Base-by-base conservation (phyloP, 2,113 vertebrate genomes). In the Leiothrix lutea region DNA sequence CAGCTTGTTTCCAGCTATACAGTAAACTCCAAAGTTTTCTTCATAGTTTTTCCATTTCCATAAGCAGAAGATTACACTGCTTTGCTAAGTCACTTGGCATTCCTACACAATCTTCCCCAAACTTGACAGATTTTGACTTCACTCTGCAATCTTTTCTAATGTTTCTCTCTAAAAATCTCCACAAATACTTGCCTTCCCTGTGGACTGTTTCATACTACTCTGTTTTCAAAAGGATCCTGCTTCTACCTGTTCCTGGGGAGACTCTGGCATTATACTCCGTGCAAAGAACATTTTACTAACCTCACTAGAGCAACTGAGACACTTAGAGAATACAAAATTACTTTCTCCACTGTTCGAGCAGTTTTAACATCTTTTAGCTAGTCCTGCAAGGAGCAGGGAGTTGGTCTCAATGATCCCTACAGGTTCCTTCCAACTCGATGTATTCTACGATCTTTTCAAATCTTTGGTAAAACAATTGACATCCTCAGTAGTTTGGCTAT, bases 391-490 rank as follows among this genome's bases (percentile, higher is more conserved):
- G 7, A 66, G 45, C 40, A 48, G 19, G 8, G 15, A 91, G 31
- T 25, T 54, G 20, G 53, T 67, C 50, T 65, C 2, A 0, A n/a
- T 8, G 26, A 89, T 16, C 23, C 6, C 36, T 67, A 48, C 2
- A 29, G 11, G 24, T 8, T 7, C 19, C 44, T 81, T 51, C 20
- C 36, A 73, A 33, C 11, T 6, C 36, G 11, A 84, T 24, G 15
- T 40, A 64, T 20, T 74, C 42, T n/a, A 42, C 23, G 15, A 44
- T 33, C 21, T 75, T 87, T 51, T 29, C 38, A 78, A 26, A n/a
- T 14, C 31, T 61, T 42, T 3, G 0, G 5, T 33, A 0, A 25
- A 80, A 65, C 35, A 79, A 82, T 0, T 44, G 6, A 62, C n/a
- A 67, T 56, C 24, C 35, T 36, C 38, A 44, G 22, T 12, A 80